Evolutionary conservation across 2,113 vertebrate genomes (phyloP), one percentile per base, ranked within the genome.

Genomic region (Gobius niger): DNA sequence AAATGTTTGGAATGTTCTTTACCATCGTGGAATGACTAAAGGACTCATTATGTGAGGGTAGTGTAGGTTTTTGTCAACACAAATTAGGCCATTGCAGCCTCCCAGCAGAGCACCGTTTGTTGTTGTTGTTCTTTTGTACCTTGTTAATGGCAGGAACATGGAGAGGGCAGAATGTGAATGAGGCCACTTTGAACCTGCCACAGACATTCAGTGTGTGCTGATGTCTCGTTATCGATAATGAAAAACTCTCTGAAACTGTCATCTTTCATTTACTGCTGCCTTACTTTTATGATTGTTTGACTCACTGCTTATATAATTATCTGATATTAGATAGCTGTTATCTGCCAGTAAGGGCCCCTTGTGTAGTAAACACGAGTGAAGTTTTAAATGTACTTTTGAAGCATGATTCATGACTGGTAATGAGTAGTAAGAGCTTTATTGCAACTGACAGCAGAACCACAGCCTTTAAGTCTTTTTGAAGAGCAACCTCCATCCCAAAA

Each of bases 191-290:
- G 70, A 87, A 82, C 76, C 69, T 78, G 57, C 73, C 57, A 80
- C 79, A 76, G 77, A 78, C 84, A 81, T 88, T 86, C 80, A 82
- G 74, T 54, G 69, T 80, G 72, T 73, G 82, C 80, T 81, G 84
- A 88, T 89, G 84, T 88, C 84, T 71, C 75, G 82, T 88, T 86
- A 89, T 88, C 80, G 81, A 87, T 90, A 82, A 88, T 85, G 81
- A 90, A 85, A 86, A 89, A 91, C 88, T 83, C 5, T 72, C 83
- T 67, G 62, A 49, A 78, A 80, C 74, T 64, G 76, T 34, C 52
- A 69, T 66, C 64, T 73, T 68, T 78, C 65, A 34, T 47, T 65
- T 69, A 24, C 70, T 77, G 75, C 68, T 74, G 47, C 56, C 65
- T 34, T 34, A 34, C 24, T 34, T 34, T 34, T 34, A 34, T 34